Percentiles rank a stretch among this genome's conserved stretches.
Conservation (phyloP, 2,888 invertebrate species). For the Drosophila nigricruria region DNA sequence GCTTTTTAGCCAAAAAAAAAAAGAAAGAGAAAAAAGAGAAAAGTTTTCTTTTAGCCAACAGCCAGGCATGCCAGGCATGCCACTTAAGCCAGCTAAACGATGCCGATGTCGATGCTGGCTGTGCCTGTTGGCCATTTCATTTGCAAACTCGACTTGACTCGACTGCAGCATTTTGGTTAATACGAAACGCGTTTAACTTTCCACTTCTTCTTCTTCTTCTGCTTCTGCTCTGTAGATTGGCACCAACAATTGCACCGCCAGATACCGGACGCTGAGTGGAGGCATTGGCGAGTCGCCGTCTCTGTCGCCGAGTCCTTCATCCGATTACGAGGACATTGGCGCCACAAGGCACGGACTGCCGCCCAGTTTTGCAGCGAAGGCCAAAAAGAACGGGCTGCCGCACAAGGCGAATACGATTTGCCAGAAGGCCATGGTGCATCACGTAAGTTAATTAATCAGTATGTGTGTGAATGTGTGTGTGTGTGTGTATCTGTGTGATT, state of each 20-base stretch:
- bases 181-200: constrained; percentile 34
- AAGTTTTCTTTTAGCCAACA: constrained; percentile 48
- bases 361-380: constrained; percentile 81
- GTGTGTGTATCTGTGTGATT: constrained; percentile 25
- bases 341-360: constrained; percentile 85
- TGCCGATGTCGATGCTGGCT: constrained; percentile 40
- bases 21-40: constrained; percentile 37
- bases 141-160: constrained; percentile 66
- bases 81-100: constrained; percentile 78
- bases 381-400: constrained; percentile 84
- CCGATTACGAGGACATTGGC: constrained; percentile 90
- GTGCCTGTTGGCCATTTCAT: constrained; percentile 62
- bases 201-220: constrained; percentile 19
- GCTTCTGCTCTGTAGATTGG: constrained; percentile 80
- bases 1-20: constrained; percentile 71
- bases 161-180: constrained; percentile 25
- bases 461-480: constrained; percentile 8
- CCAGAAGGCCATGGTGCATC: constrained; percentile 89
- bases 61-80: constrained; percentile 15
- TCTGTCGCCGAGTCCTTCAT: constrained; percentile 89
- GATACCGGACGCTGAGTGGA: constrained; percentile 86
- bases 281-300: constrained; percentile 87
- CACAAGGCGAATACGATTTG: constrained; percentile 86
- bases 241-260: constrained; percentile 86
- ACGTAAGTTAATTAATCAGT: constrained; percentile 86